These are phyloP conservation scores for Lasioglossum zephyrum DNA, from an alignment of 2,888 invertebrate genomes.

Conservation along the genomic window DNA sequence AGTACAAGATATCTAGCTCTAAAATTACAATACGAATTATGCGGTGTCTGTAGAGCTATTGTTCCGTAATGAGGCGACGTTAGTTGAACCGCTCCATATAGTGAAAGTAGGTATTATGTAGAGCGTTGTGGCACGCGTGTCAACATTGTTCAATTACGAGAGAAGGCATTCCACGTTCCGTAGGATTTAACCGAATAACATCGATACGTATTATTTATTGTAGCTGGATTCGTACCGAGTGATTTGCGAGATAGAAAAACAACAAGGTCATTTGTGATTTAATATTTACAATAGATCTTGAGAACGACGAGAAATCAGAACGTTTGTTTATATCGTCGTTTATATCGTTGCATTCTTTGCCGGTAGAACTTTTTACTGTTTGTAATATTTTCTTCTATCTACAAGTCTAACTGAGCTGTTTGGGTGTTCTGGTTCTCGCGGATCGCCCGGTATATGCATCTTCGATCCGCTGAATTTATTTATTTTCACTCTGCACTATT, in stretches of 20 bases:
- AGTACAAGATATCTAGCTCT: neutral
- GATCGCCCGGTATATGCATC: too few species aligned
- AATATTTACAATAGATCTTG: too few species aligned
- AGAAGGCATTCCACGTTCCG: neutral
- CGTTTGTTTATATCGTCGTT: too few species aligned
- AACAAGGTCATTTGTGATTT: too few species aligned
- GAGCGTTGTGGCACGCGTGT: neutral
- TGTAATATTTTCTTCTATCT: too few species aligned
- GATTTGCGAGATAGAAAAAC: too few species aligned
- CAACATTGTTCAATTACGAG: neutral
- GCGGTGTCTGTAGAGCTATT: neutral
- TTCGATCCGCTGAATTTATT: neutral
- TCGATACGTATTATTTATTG: conserved; percentile 24
- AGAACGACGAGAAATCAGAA: too few species aligned
- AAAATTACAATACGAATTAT: neutral
- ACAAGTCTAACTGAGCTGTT: too few species aligned
- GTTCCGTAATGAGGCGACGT: neutral
- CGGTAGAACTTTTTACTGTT: too few species aligned
- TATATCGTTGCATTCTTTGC: too few species aligned
- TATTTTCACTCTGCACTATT: neutral
- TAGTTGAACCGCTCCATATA: neutral
- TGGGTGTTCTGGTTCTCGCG: too few species aligned
- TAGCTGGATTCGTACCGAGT: neutral
- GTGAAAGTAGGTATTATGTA: conserved; percentile 2
- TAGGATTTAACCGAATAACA: neutral